Evolutionary conservation across 2,797 vertebrate species (phyloP).

Genomic region (Astyanax mexicanus): DNA sequence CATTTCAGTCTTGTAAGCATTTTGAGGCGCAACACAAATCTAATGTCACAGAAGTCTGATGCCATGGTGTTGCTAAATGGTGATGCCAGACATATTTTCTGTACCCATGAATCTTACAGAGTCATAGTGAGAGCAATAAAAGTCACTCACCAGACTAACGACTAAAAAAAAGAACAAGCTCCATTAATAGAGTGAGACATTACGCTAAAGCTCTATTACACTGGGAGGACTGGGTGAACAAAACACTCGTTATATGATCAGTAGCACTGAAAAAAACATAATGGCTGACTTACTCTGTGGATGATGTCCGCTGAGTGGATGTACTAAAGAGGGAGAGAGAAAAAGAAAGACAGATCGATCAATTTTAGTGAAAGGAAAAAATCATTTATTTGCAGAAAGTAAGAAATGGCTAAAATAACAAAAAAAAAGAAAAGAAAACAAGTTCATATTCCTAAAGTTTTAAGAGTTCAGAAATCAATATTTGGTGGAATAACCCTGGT

Average conservation of each 20-base stretch:
- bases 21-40: no score
- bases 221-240: neutral
- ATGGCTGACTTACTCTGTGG: constrained; percentile 88
- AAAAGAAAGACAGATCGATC: constrained; percentile 57
- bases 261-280: neutral
- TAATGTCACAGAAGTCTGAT: no score
- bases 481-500: no score
- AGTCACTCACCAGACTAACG: constrained; percentile 11
- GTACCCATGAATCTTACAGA: neutral
- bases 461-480: no score
- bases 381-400: no score
- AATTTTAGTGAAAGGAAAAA: neutral
- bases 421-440: no score
- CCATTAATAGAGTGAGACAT: neutral
- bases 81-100: constrained; percentile 10
- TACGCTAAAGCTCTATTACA: neutral
- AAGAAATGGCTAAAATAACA: neutral
- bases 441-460: no score
- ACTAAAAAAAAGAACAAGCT: constrained; percentile 11
- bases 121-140: constrained; percentile 25
- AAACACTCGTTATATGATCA: neutral
- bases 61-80: no score
- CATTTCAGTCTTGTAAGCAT: no score
- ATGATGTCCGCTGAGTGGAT: constrained; percentile 98
- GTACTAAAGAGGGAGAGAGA: constrained; percentile 80